These are phyloP conservation scores for Elmis aenea DNA, from an alignment of 2,888 invertebrate species.

Conservation along the genomic window DNA sequence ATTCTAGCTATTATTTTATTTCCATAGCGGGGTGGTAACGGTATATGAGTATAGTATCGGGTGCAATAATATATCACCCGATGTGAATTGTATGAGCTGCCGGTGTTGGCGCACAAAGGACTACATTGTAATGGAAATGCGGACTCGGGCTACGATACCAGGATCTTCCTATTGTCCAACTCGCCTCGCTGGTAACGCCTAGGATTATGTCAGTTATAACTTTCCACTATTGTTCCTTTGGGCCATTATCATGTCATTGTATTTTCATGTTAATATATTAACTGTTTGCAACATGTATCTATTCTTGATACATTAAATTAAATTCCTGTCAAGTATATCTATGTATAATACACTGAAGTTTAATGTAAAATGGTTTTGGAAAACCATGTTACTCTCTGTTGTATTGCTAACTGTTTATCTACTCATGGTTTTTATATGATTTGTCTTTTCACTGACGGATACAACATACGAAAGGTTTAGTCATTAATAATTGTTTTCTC, in stretches of 20 bases:
- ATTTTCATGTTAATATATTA: conserved; percentile 28
- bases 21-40: too few relatives aligned
- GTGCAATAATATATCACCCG: conserved; percentile 26
- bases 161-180: conserved; percentile 29
- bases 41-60: neutral
- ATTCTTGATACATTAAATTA: conserved; percentile 10
- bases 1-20: too few relatives aligned
- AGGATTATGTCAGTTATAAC: conserved; percentile 30
- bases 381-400: too few relatives aligned
- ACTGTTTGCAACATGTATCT: conserved; percentile 16
- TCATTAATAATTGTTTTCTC: too few relatives aligned
- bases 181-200: conserved; percentile 26
- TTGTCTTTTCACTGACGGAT: too few relatives aligned
- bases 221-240: conserved; percentile 24
- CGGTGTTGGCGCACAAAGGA: conserved; percentile 23
- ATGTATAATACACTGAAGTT: too few relatives aligned
- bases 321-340: too few relatives aligned
- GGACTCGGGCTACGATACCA: conserved; percentile 22
- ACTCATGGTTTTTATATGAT: too few relatives aligned
- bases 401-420: too few relatives aligned
- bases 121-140: conserved; percentile 29
- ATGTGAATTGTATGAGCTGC: conserved; percentile 32
- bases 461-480: too few relatives aligned
- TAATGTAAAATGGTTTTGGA: too few relatives aligned
- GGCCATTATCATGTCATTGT: conserved; percentile 24